Evolutionary conservation across 2,888 invertebrate species (phyloP).

Genomic region (Drosophila demipolita): DNA sequence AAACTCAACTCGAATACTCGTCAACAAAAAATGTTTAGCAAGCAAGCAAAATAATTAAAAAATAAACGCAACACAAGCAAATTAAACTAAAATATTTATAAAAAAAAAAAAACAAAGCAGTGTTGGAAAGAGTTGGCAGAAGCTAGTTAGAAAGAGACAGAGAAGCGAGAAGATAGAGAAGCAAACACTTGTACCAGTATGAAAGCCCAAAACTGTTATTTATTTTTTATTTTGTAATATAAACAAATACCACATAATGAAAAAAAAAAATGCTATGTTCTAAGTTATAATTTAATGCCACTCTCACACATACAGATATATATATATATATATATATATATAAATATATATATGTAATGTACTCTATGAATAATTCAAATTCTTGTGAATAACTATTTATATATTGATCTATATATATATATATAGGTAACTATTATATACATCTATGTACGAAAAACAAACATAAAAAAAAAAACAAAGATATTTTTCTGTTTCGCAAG

Average conservation of each 20-base stretch:
- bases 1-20: constrained; percentile 70
- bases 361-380: constrained; percentile 73
- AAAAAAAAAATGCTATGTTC: constrained; percentile 14
- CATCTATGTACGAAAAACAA: constrained; percentile 68
- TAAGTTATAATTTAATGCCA: constrained; percentile 57
- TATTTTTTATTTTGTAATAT: constrained; percentile 77
- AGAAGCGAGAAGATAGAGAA: constrained; percentile 10
- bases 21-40: constrained; percentile 58
- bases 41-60: constrained; percentile 10
- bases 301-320: constrained; percentile 32
- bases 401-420: constrained; percentile 59
- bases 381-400: constrained; percentile 80
- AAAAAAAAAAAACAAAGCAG: constrained; percentile 13
- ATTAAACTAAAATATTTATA: constrained; percentile 14
- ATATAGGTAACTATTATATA: constrained; percentile 49
- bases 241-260: constrained; percentile 11
- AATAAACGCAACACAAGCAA: constrained; percentile 13
- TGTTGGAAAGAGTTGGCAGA: constrained; percentile 18
- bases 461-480: constrained; percentile 53
- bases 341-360: constrained; percentile 37
- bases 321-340: constrained; percentile 19
- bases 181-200: constrained; percentile 74
- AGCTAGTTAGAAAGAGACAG: constrained; percentile 16
- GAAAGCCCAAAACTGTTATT: constrained; percentile 79
- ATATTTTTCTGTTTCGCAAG: constrained; percentile 78